Evolutionary conservation across 2,888 invertebrate genomes (phyloP).

Genomic region (Pseudolycoriella hygida): DNA sequence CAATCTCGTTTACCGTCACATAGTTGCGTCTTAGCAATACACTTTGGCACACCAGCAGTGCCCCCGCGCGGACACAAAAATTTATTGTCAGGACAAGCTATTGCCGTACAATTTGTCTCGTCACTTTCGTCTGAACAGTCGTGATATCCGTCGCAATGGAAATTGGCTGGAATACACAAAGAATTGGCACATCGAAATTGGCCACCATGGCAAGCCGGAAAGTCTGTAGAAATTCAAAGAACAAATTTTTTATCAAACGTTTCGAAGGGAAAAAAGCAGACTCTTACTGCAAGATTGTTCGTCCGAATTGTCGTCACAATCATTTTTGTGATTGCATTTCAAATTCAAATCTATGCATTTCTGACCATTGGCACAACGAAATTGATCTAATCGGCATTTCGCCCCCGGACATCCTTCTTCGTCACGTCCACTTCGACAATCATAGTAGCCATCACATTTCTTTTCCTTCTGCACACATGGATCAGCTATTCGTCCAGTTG

Average conservation of each 20-base stretch:
- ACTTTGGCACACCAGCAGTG: slow-evolving; percentile 56
- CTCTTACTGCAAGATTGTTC: slow-evolving; percentile 72
- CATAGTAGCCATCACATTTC: slow-evolving; percentile 76
- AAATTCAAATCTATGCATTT: slow-evolving; percentile 61
- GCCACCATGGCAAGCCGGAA: slow-evolving; percentile 72
- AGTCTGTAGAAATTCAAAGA: slow-evolving; percentile 44
- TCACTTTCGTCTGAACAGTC: slow-evolving; percentile 89
- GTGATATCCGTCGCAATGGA: slow-evolving; percentile 62
- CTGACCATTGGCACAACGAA: slow-evolving; percentile 62
- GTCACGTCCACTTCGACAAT: slow-evolving; percentile 71
- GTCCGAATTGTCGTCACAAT: slow-evolving; percentile 82
- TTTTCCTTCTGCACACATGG: slow-evolving; percentile 79
- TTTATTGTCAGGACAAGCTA: slow-evolving; percentile 77
- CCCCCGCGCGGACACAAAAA: slow-evolving; percentile 73
- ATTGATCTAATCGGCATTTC: slow-evolving; percentile 68
- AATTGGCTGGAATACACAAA: slow-evolving; percentile 76
- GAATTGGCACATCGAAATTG: slow-evolving; percentile 89
- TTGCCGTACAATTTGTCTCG: slow-evolving; percentile 72
- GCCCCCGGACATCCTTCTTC: slow-evolving; percentile 56
- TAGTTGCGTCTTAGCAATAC: slow-evolving; percentile 71
- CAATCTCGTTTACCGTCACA: slow-evolving; percentile 87
- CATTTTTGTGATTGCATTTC: slow-evolving; percentile 78
- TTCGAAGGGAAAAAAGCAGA: too few relatives aligned
- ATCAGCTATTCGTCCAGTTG: slow-evolving; percentile 35
- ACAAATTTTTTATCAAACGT: neutral